Evolutionary conservation across 2,888 invertebrate species (phyloP).

Genomic region (Mechanitis messenoides): DNA sequence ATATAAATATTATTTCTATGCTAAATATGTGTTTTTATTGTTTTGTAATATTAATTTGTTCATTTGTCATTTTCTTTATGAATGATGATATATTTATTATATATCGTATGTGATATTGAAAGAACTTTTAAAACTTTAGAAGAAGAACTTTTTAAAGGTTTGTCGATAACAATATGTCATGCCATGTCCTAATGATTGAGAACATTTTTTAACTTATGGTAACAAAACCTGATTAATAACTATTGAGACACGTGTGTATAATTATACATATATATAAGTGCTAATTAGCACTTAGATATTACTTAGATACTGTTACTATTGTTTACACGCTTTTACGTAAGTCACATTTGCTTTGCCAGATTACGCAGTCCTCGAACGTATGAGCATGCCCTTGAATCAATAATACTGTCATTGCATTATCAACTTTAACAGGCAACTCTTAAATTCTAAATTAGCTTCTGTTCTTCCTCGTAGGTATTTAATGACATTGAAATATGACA

Average conservation of each 20-base stretch:
- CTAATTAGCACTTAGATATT: background rate
- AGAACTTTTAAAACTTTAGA: no score
- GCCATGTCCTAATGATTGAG: background rate
- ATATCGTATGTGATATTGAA: no score
- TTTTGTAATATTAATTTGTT: background rate
- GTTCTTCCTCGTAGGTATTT: background rate
- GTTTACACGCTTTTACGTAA: conserved; percentile 25
- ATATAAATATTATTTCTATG: background rate
- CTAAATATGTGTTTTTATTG: background rate
- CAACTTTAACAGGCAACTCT: background rate
- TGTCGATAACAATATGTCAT: no score
- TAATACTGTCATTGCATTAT: conserved; percentile 5
- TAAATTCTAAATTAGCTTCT: conserved; percentile 7
- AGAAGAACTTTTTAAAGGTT: no score
- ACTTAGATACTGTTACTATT: conserved; percentile 18
- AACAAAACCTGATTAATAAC: background rate
- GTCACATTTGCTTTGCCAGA: conserved; percentile 23
- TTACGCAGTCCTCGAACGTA: conserved; percentile 26
- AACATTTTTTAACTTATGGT: no score
- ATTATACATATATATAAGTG: no score
- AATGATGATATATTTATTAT: background rate
- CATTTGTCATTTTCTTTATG: no score
- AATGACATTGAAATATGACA: conserved; percentile 10
- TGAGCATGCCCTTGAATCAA: conserved; percentile 27
- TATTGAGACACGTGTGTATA: background rate